Evolutionary conservation across 2,113 vertebrate genomes (phyloP), one percentile per base, ranked within the genome.

Genomic region (Thomomys bottae): DNA sequence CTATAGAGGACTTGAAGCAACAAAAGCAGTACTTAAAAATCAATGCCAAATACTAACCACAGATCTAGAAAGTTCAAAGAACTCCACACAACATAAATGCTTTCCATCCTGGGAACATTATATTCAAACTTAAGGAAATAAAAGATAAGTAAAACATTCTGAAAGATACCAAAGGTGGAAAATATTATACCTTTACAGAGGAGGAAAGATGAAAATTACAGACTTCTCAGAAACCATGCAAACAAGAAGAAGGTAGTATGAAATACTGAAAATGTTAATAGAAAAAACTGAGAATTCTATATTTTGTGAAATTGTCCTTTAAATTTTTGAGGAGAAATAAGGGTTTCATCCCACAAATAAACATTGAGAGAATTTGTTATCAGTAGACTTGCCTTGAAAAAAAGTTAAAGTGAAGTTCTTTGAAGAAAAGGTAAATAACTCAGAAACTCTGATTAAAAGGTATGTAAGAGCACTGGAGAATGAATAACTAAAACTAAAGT

Each of bases 101-200:
- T n/a, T 54, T 18, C 11, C n/a, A 20, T 7, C 49, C 30, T 15
- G 40, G 38, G 38, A 80, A 66, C 67, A n/a, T 54, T 23, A 49
- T n/a, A 70, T 83, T 68, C 32, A n/a, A 70, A 84, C 32, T 40
- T 83, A 32, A 84, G 32, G 63, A 92, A 75, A 36, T 75, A 45
- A 87, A 92, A 61, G 20, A 30, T 21, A 32, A 88, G 59, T 54
- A 54, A 54, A 54, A 54, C 49, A 54, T 54, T 54, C 49, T 54
- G 49, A 54, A 54, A 54, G 32, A 81, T 68, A 32, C 36, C 78
- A 68, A 15, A 20, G 17, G 24, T 8, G 36, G 42, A 45, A 63
- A 64, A 40, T 8, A 26, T 14, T 59, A 42, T 81, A 32, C 7
- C 6, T 42, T 54, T 18, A 10, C 17, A 32, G 20, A 40, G 36